Percentiles rank a stretch among this genome's conserved stretches.
Evolutionary conservation across 2,888 invertebrate species (phyloP).

Genomic region (Hymenopus coronatus): DNA sequence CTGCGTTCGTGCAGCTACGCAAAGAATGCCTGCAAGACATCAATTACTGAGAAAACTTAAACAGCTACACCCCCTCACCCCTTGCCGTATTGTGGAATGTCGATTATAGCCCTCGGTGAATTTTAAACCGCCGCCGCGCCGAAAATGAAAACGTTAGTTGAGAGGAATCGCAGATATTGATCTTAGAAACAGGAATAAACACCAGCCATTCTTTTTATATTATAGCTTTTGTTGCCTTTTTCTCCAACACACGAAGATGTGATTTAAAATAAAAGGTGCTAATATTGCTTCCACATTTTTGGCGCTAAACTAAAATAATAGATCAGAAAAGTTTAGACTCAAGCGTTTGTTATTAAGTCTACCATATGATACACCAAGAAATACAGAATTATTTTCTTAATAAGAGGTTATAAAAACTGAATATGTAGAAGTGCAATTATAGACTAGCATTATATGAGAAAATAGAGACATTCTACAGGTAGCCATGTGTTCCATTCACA

Average conservation of each 20-base stretch:
- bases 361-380: background rate
- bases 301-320: background rate
- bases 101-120: background rate
- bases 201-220: background rate
- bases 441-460: too few relatives aligned
- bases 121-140: background rate
- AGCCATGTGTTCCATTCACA: too few relatives aligned
- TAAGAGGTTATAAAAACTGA: background rate
- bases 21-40: constrained; percentile 21
- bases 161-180: background rate
- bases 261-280: background rate
- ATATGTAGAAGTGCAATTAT: too few relatives aligned
- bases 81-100: background rate
- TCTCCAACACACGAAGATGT: background rate
- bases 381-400: background rate
- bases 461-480: too few relatives aligned
- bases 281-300: background rate
- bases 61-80: background rate
- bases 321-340: background rate
- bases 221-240: background rate
- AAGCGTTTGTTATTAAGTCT: background rate
- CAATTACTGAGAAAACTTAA: constrained; percentile 6
- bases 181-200: background rate
- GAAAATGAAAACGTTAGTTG: background rate
- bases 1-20: background rate